Percentiles rank a stretch among this genome's conserved stretches.
phyloP scores from a whole-genome alignment of 2,888 invertebrate genomes.

The Resseliella maxima region DNA sequence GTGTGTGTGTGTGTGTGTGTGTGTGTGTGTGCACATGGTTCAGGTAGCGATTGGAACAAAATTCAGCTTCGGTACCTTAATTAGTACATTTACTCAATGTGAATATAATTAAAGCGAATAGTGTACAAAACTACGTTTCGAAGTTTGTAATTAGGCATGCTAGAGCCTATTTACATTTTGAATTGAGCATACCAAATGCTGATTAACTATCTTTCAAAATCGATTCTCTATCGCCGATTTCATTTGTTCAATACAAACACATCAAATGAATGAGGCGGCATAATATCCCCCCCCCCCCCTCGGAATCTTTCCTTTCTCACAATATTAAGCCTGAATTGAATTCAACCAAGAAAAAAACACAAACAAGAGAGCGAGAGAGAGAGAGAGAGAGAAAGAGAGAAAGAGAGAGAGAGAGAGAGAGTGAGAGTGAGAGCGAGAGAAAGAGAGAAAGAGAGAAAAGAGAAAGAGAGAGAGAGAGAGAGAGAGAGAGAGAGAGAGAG shows the following conservation, averaged over 20 bases:
- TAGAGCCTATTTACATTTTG: slow-evolving; percentile 20
- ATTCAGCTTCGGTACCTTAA: not conserved
- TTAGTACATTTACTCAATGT: slow-evolving; percentile 36
- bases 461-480: no score
- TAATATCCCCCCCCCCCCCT: not conserved
- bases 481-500: no score
- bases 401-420: no score
- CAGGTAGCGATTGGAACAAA: no score
- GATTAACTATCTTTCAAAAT: slow-evolving; percentile 18
- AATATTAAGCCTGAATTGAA: no score
- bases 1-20: not conserved
- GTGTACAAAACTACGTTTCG: not conserved
- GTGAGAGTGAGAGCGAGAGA: no score
- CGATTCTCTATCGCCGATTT: not conserved
- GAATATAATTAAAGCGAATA: slow-evolving; percentile 19
- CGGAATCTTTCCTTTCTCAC: no score
- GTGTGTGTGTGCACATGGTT: not conserved
- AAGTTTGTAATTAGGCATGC: slow-evolving; percentile 11
- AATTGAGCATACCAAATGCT: not conserved
- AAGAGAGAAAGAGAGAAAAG: no score
- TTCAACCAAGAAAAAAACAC: no score
- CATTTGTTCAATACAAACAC: not conserved
- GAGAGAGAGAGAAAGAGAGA: no score
- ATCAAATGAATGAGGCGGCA: not conserved
- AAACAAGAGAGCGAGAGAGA: no score